phyloP scores from a whole-genome alignment of 2,797 vertebrate genomes.

The Acanthurus leucopareius region DNA sequence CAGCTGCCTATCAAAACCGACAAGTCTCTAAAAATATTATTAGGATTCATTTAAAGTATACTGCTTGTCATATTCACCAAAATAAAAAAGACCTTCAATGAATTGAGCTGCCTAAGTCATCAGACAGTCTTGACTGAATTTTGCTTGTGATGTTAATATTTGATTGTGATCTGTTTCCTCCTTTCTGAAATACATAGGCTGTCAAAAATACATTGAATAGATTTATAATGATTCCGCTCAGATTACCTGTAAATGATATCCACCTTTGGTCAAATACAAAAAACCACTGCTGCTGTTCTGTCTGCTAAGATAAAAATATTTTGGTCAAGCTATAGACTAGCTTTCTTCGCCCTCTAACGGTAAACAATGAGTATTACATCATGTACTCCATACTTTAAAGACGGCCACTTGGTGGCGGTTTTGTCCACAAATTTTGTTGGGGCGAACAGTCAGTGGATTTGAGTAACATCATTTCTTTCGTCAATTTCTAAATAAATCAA shows the following conservation, averaged over 20 bases:
- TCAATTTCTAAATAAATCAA: no score
- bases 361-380: slow-evolving; percentile 45
- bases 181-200: not conserved
- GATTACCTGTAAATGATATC: not conserved
- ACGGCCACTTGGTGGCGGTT: slow-evolving; percentile 60
- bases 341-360: slow-evolving; percentile 69
- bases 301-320: not conserved
- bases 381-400: not conserved
- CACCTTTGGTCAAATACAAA: not conserved
- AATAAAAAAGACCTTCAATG: not conserved
- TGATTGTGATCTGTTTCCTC: not conserved
- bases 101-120: not conserved
- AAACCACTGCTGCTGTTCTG: not conserved
- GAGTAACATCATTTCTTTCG: not conserved
- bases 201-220: no score
- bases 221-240: no score
- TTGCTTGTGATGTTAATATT: not conserved
- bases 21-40: not conserved
- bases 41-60: not conserved
- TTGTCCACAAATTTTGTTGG: slow-evolving; percentile 21
- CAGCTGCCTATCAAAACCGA: not conserved
- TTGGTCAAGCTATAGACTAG: slow-evolving; percentile 7
- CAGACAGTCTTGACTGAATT: not conserved
- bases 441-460: not conserved
- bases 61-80: not conserved